Percentiles rank a stretch among this genome's conserved stretches.
Evolutionary conservation across 2,888 invertebrate species (phyloP).

Genomic region (Pammene fasciana): DNA sequence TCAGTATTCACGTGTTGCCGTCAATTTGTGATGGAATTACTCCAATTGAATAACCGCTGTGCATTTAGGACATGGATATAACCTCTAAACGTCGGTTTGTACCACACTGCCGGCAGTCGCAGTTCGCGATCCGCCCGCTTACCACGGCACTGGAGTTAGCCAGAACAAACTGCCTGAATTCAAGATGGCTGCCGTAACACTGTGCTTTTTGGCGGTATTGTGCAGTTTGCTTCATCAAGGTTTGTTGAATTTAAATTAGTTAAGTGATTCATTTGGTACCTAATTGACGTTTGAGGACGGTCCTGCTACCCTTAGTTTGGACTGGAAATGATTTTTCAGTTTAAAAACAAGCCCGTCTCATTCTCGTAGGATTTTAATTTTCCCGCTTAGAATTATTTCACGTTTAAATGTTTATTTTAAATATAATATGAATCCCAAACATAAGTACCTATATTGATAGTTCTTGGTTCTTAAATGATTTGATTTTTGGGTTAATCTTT

Average conservation of each 20-base stretch:
- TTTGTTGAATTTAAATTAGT: conserved; percentile 56
- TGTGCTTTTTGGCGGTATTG: conserved; percentile 74
- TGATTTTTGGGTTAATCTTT: too few species aligned
- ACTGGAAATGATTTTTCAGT: too few species aligned
- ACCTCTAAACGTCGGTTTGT: conserved; percentile 45
- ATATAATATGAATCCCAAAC: too few species aligned
- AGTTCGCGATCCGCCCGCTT: conserved; percentile 58
- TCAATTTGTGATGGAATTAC: conserved; percentile 68
- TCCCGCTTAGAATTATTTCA: neutral
- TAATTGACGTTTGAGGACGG: conserved; percentile 1
- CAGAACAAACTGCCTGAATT: conserved; percentile 40
- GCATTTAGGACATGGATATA: conserved; percentile 51
- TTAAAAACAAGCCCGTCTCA: too few species aligned
- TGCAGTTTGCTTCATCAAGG: conserved; percentile 79
- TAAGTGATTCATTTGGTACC: conserved; percentile 21
- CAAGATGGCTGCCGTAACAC: conserved; percentile 64
- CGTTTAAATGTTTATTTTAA: too few species aligned
- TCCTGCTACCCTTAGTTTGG: neutral
- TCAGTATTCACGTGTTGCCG: conserved; percentile 43
- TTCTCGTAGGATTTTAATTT: neutral
- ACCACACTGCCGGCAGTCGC: conserved; percentile 35
- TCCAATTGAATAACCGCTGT: conserved; percentile 74
- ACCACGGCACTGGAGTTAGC: conserved; percentile 59
- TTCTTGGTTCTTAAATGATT: too few species aligned
- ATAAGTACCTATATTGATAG: too few species aligned